Base-by-base conservation (phyloP, 2,797 vertebrate genomes). In the Cynodonichthys magdalenae region DNA sequence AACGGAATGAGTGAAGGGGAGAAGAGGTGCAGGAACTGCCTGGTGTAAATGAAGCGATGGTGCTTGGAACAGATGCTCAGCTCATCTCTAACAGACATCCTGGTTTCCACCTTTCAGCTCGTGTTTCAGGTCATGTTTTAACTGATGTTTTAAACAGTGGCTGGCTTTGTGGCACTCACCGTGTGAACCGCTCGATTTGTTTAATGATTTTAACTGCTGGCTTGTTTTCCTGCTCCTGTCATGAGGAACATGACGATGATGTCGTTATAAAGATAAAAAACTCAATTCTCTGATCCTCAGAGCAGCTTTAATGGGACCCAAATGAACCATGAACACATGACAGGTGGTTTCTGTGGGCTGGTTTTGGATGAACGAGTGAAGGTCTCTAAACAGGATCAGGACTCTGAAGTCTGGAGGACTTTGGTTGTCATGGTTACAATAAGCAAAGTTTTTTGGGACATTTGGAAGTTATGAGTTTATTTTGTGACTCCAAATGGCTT, bases 21-120 rank as follows among this genome's bases (percentile, higher is more conserved):
- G 4, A 24, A 34, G 48, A 52, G 41, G 28, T 55, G 9, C 42
- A 15, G 57, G 65, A 55, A 61, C 44, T 52, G 0, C 52, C 1
- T 5, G 6, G 54, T 78, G 82, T 87, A 87, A 88, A 84, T 79
- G 85, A 80, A 84, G 79, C 67, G 18, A 77, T 68, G 29, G 69
- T 3, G 17, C 79, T 79, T 77, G 77, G 78, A 88, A 72, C 81
- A 79, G 75, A 80, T 77, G 79, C 75, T 76, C 75, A 86, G 75
- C 80, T 88, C 74, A 64, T 57, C 51, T 66, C 69, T 46, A 80
- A 80, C 71, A 84, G 73, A 62, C 64, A 24, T 46, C 68, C 60
- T 67, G 87, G 77, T 89, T 90, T 79, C 67, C 75, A 56, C 29
- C 49, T 66, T 65, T 72, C 52, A 49, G 54, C 76, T 77, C 31